Evolutionary conservation across 2,113 vertebrate genomes (phyloP), one percentile per base, ranked within the genome.

Genomic region (Larimichthys crocea): DNA sequence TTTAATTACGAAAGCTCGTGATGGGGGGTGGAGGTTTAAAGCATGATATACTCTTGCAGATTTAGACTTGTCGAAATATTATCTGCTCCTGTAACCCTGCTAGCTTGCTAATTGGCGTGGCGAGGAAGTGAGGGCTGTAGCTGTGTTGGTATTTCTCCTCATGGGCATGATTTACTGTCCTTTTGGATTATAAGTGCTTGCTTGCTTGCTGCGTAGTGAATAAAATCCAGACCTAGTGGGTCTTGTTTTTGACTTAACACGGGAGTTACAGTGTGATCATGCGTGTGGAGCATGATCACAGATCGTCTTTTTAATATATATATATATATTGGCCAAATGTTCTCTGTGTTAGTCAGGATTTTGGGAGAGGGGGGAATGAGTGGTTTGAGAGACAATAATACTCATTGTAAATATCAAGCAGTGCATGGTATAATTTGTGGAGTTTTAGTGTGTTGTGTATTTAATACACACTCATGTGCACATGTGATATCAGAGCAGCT

Each of bases 51-150:
- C 17, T 57, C 16, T 22, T 22, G 64, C 46, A 76, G 76, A 84
- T 74, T 15, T 16, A 42, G 60, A 79, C 76, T 76, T 80, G 84
- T 82, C 66, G 73, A 71, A 74, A 78, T 85, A 63, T 80, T 76
- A 83, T 90, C 55, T 88, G 82, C 52, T 80, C 82, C 46, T 74
- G 80, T 86, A 82, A 79, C 78, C 78, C 55, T 66, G 91, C 92
- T 94, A 94, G 92, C 92, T 87, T 88, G 93, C 89, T 94, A 93
- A 94, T 93, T 94, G 93, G 91, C 83, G 70, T 87, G 89, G 86
- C 86, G 88, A 93, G 92, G 92, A 92, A 94, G 91, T 93, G 83
- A 81, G 88, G 66, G 61, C 22, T 71, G 76, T 40, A 49, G 79
- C 86, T 83, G 87, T 91, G 86, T 74, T 89, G 91, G 88, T 83